A percentile compares a stretch with the other conserved stretches of the same genome.
phyloP scores from a whole-genome alignment of 2,113 vertebrate genomes.

The Poeciliopsis occidentalis region DNA sequence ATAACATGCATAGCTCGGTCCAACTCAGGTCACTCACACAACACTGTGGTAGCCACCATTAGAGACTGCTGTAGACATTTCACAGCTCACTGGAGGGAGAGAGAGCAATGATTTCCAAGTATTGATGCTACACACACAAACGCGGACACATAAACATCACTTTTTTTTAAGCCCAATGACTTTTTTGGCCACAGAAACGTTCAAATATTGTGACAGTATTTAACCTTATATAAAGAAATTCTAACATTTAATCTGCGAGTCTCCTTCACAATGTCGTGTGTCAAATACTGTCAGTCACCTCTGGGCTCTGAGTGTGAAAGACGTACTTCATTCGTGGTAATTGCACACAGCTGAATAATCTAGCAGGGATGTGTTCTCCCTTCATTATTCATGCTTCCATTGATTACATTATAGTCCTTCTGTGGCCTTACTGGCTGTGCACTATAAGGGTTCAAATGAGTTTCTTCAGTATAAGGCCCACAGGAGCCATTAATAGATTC shows the following conservation, averaged over 20 bases:
- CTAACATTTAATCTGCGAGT: background rate
- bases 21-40: slow-evolving; percentile 28
- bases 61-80: slow-evolving; percentile 45
- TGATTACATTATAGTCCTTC: slow-evolving; percentile 19
- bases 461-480: slow-evolving; percentile 58
- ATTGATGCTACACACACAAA: slow-evolving; percentile 18
- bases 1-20: slow-evolving; percentile 21
- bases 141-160: slow-evolving; percentile 5
- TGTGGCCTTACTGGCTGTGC: slow-evolving; percentile 33
- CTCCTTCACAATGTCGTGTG: slow-evolving; percentile 1
- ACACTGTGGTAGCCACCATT: slow-evolving; percentile 38
- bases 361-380: slow-evolving; percentile 16
- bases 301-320: slow-evolving; percentile 7
- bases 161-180: background rate
- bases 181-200: background rate
- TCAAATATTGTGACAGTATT: background rate
- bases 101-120: slow-evolving; percentile 38
- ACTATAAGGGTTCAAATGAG: slow-evolving; percentile 56
- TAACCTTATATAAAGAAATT: background rate
- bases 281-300: slow-evolving; percentile 17
- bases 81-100: slow-evolving; percentile 59
- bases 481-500: slow-evolving; percentile 71
- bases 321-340: slow-evolving; percentile 23
- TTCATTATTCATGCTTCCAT: slow-evolving; percentile 17
- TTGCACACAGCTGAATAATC: slow-evolving; percentile 19